Evolutionary conservation across 2,797 vertebrate genomes (phyloP).

Genomic region (Acrossocheilus fasciatus): DNA sequence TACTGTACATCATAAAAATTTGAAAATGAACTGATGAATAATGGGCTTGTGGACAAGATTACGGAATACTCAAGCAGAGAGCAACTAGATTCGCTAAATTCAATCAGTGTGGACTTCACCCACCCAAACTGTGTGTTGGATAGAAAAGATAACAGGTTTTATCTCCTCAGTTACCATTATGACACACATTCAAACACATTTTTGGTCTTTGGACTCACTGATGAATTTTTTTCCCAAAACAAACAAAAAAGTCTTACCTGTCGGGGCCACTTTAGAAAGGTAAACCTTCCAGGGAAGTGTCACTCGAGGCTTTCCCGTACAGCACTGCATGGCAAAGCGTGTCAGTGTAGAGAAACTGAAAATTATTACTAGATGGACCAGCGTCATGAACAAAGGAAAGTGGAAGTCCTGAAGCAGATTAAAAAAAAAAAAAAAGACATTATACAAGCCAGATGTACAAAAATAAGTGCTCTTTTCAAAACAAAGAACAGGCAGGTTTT

Average conservation of each 20-base stretch:
- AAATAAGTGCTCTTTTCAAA: not conserved
- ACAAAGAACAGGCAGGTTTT: not conserved
- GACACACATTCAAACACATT: not conserved
- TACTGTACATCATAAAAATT: not conserved
- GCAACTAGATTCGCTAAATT: not conserved
- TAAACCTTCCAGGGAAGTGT: slow-evolving; percentile 85
- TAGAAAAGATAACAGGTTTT: not conserved
- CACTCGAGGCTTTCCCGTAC: slow-evolving; percentile 82
- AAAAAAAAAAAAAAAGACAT: slow-evolving; percentile 5
- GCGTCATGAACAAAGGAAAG: slow-evolving; percentile 91
- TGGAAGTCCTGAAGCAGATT: slow-evolving; percentile 83
- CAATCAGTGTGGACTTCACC: slow-evolving; percentile 11
- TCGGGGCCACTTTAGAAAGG: slow-evolving; percentile 85
- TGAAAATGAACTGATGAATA: slow-evolving; percentile 1
- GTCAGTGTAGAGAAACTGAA: slow-evolving; percentile 85
- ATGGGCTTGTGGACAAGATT: not conserved
- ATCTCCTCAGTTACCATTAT: slow-evolving; percentile 9
- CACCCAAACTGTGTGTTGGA: not conserved
- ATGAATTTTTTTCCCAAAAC: not conserved
- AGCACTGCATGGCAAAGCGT: slow-evolving; percentile 75
- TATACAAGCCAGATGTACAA: not conserved
- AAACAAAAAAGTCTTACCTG: slow-evolving; percentile 75
- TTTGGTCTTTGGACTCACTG: slow-evolving; percentile 6
- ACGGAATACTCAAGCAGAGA: not conserved
- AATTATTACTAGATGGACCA: slow-evolving; percentile 88